phyloP scores from a whole-genome alignment of 2,797 vertebrate species.

The Cyclura pinguis region DNA sequence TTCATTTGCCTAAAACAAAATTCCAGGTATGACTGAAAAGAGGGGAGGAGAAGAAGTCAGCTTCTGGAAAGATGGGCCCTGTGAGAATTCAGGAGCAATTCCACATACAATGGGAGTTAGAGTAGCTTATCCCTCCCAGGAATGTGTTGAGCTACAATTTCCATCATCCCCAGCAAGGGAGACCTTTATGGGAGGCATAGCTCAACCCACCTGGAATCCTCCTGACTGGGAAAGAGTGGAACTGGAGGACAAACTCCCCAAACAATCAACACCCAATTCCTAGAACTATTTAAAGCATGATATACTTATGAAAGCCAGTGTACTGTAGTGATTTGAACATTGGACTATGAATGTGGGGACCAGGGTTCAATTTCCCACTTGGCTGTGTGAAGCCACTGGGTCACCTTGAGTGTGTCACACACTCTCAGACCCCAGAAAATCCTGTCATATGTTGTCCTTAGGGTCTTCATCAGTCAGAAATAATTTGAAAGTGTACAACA shows the following conservation, averaged over 20 bases:
- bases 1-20: slow-evolving; percentile 42
- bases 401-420: too few relatives aligned
- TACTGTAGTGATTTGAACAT: too few relatives aligned
- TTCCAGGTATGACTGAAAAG: slow-evolving; percentile 52
- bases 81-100: slow-evolving; percentile 48
- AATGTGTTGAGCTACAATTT: not conserved
- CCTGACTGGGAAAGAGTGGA: not conserved
- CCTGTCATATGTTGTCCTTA: too few relatives aligned
- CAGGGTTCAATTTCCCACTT: too few relatives aligned
- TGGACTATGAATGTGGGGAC: too few relatives aligned
- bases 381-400: too few relatives aligned
- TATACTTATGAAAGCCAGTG: slow-evolving; percentile 5
- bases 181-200: not conserved
- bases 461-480: too few relatives aligned
- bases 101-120: slow-evolving; percentile 46
- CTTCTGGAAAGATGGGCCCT: slow-evolving; percentile 40
- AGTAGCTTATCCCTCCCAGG: not conserved
- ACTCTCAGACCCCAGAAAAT: too few relatives aligned
- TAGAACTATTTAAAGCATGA: fast-evolving
- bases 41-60: slow-evolving; percentile 25
- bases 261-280: slow-evolving; percentile 12
- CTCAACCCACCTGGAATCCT: too few relatives aligned
- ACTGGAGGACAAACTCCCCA: not conserved
- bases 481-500: too few relatives aligned
- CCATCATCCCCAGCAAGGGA: not conserved